These are phyloP conservation scores for Corbicula japonica DNA, from an alignment of 2,888 invertebrate genomes.

Conservation along the genomic window DNA sequence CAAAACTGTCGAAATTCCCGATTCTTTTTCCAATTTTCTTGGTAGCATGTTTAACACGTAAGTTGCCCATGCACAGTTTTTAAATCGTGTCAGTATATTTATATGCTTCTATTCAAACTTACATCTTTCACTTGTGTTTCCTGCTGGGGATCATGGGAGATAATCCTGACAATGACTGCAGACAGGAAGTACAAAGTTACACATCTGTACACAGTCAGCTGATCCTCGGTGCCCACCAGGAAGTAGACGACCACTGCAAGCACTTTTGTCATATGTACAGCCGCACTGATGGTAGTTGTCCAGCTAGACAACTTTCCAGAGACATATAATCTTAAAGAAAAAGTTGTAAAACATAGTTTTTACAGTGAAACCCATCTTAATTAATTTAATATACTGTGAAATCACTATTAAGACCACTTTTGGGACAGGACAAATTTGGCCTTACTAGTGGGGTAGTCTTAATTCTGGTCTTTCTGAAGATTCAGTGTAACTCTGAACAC, in stretches of 20 bases:
- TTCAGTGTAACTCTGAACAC: too few relatives aligned
- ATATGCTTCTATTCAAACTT: too few relatives aligned
- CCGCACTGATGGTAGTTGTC: conserved; percentile 70
- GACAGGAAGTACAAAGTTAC: conserved; percentile 66
- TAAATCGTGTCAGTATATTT: too few relatives aligned
- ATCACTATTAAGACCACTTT: too few relatives aligned
- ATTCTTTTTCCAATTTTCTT: too few relatives aligned
- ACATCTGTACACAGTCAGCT: conserved; percentile 61
- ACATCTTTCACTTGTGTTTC: conserved; percentile 41
- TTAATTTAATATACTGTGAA: neutral
- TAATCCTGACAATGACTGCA: conserved; percentile 69
- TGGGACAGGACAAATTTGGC: too few relatives aligned
- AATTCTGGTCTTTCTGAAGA: too few relatives aligned
- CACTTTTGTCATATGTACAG: conserved; percentile 76
- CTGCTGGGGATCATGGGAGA: conserved; percentile 68
- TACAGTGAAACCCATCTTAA: neutral
- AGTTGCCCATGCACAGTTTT: too few relatives aligned
- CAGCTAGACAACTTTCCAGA: conserved; percentile 69
- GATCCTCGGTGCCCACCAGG: conserved; percentile 59
- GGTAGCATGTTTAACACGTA: too few relatives aligned
- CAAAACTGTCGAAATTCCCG: too few relatives aligned
- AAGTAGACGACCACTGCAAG: conserved; percentile 68
- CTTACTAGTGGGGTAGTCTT: too few relatives aligned
- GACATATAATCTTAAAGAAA: conserved; percentile 70
- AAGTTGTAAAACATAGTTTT: neutral